Evolutionary conservation across 2,113 vertebrate genomes (phyloP), one percentile per base, ranked within the genome.

Genomic region (Pomatostomus ruficeps): DNA sequence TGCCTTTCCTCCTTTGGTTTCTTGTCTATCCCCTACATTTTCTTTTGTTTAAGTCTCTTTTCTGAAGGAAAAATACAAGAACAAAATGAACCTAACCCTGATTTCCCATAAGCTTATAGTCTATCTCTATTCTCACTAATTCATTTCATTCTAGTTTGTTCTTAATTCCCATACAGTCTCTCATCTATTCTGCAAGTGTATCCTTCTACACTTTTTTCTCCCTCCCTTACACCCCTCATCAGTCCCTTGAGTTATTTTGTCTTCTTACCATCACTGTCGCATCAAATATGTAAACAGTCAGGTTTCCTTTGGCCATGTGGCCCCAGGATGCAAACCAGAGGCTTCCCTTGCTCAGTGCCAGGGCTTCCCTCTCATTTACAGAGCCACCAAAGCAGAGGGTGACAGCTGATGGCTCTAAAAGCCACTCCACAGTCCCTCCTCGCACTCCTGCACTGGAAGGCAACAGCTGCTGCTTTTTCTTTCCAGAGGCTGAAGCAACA

Each of bases 251-350:
- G 7, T 29, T 84, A 23, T 36, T 55, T 51, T 51, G 7, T 26
- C n/a, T 65, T 42, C 23, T 42, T 42, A 40, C 19, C 28, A 16
- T 10, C 28, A 29, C 11, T 0, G 1, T 4, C 24, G 9, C 23
- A 48, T 65, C 26, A 38, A 6, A 5, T 14, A 25, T 5, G 12
- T 13, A 28, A 63, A 29, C 8, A 14, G 4, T 35, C 8, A 12
- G 28, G 54, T 10, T 45, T 51, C 42, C 36, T 26, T 22, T 35
- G 10, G 5, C 19, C 24, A 23, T 0, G 0, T 19, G 35, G 16
- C 42, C n/a, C 23, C 9, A 8, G 36, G 55, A 36, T 19, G 25
- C 14, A 45, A 63, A 25, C 10, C 36, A 35, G 24, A 45, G 31
- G 38, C 2, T 13, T 59, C 25, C 35, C 59, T 33, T 4, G 6